These are phyloP conservation scores for Hirundichthys speculiger DNA, from an alignment of 2,113 vertebrate species.

Conservation along the genomic window DNA sequence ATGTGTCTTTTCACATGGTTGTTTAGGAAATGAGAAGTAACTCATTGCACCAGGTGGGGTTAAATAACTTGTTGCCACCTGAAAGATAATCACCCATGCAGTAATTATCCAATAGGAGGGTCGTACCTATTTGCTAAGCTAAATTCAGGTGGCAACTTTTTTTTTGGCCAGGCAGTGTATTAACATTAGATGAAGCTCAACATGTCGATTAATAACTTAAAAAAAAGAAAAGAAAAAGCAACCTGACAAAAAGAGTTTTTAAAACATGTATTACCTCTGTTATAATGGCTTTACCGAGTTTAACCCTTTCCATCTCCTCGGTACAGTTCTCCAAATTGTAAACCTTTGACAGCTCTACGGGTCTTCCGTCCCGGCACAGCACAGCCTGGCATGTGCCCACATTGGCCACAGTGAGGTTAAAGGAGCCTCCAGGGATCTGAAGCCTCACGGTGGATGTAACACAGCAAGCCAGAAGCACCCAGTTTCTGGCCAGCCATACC, in stretches of 20 bases:
- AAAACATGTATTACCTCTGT: slow-evolving; percentile 86
- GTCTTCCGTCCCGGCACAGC: slow-evolving; percentile 88
- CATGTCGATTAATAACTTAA: background rate
- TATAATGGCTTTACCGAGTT: slow-evolving; percentile 93
- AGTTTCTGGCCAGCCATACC: slow-evolving; percentile 97
- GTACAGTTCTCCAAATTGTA: slow-evolving; percentile 91
- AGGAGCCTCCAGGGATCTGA: slow-evolving; percentile 84
- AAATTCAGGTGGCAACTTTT: too few relatives aligned
- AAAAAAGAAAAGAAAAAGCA: background rate
- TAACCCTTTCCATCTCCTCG: slow-evolving; percentile 91
- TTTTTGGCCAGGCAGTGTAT: slow-evolving; percentile 10
- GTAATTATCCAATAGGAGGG: too few relatives aligned
- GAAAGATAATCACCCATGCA: too few relatives aligned
- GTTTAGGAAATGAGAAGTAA: too few relatives aligned
- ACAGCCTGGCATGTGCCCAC: slow-evolving; percentile 94
- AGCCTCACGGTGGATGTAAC: slow-evolving; percentile 89
- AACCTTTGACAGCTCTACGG: slow-evolving; percentile 88
- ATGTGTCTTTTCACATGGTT: too few relatives aligned
- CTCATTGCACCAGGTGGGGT: too few relatives aligned
- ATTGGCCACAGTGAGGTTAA: slow-evolving; percentile 91
- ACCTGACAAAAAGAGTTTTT: too few relatives aligned
- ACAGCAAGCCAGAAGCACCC: slow-evolving; percentile 93
- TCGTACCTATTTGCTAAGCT: too few relatives aligned
- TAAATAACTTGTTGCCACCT: too few relatives aligned
- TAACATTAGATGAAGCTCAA: slow-evolving; percentile 5